Conservation (phyloP, 2,113 vertebrate species). For the Malurus elegans region DNA sequence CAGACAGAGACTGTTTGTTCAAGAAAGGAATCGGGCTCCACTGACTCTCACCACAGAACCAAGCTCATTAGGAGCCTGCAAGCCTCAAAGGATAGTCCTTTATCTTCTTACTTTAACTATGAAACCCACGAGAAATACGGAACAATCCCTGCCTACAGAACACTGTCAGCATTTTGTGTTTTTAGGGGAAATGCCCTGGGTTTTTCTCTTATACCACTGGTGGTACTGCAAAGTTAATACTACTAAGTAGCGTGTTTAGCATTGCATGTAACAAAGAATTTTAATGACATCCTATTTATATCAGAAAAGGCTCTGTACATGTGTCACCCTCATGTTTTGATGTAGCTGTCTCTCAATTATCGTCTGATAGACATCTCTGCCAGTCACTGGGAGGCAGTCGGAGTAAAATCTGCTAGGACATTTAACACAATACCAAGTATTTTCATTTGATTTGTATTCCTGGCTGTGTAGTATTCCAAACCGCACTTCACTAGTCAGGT, state of each 20-base stretch:
- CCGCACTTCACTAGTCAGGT: neutral
- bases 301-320: neutral
- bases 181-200: neutral
- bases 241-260: neutral
- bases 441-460: neutral
- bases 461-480: neutral
- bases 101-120: neutral
- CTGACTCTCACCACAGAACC: neutral
- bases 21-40: neutral
- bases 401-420: constrained; percentile 29
- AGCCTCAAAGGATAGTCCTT: neutral
- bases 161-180: neutral
- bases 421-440: neutral
- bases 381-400: neutral
- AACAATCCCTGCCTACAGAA: neutral
- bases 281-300: neutral
- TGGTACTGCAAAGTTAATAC: neutral
- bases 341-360: neutral
- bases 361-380: constrained; percentile 25
- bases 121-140: neutral
- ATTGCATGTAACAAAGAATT: neutral
- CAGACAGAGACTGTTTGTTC: constrained; percentile 22
- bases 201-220: neutral
- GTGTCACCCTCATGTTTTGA: constrained; percentile 11
- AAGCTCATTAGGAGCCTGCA: neutral